phyloP scores from a whole-genome alignment of 2,113 vertebrate species.

The Rhagologus leucostigma region DNA sequence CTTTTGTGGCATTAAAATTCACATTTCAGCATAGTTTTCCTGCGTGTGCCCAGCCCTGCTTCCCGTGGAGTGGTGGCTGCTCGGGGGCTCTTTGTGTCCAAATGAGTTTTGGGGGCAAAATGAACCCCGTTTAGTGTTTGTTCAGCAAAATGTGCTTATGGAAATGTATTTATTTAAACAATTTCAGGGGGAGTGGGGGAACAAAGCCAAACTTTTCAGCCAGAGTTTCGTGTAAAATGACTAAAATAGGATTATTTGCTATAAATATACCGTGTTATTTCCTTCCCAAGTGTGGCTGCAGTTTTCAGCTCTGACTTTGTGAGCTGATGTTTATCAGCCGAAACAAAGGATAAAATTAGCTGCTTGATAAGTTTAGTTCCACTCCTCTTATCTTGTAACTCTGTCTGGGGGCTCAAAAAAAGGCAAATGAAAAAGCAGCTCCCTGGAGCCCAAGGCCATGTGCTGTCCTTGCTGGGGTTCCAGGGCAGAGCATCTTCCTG shows the following conservation, averaged over 20 bases:
- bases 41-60: neutral
- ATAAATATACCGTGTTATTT: neutral
- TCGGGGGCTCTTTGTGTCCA: neutral
- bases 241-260: neutral
- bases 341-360: neutral
- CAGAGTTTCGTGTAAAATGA: neutral
- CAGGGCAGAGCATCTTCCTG: neutral
- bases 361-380: neutral
- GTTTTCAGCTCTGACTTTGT: neutral
- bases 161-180: neutral
- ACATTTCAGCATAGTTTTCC: accelerated
- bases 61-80: accelerated
- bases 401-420: neutral
- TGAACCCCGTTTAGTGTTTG: neutral
- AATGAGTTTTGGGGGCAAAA: neutral
- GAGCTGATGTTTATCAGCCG: neutral
- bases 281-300: neutral
- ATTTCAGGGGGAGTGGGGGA: neutral
- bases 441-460: neutral
- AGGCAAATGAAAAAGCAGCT: neutral
- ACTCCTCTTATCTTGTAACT: neutral
- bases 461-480: neutral
- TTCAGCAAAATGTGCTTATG: neutral
- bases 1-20: neutral
- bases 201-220: neutral